Conservation (phyloP, 2,113 vertebrate species). For the Xyrauchen texanus region DNA sequence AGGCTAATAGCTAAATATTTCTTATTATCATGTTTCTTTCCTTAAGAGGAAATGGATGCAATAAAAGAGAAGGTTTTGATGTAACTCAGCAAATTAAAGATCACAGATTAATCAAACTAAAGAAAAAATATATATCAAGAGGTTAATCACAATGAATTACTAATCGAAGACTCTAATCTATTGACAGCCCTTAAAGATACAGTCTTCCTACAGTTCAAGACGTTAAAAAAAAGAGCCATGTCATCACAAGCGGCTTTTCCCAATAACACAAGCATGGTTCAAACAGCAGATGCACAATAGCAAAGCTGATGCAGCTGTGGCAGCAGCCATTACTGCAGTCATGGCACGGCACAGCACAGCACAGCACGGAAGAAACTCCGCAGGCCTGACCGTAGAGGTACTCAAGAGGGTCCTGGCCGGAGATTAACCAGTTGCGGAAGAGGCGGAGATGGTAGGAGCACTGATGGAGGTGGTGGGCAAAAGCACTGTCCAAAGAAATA, state of each 20-base stretch:
- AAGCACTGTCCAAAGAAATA: conserved; percentile 86
- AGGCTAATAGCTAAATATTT: too few relatives aligned
- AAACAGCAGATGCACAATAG: conserved; percentile 62
- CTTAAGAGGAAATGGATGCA: too few relatives aligned
- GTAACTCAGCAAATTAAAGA: too few relatives aligned
- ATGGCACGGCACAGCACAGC: conserved; percentile 36
- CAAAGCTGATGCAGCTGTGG: conserved; percentile 20
- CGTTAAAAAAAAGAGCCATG: neutral
- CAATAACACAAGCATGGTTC: conserved; percentile 63
- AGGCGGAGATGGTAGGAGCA: conserved; percentile 98
- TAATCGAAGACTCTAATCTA: neutral
- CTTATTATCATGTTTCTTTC: too few relatives aligned
- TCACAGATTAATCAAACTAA: too few relatives aligned
- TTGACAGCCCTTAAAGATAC: neutral
- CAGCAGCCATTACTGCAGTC: conserved; percentile 33
- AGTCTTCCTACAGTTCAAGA: neutral
- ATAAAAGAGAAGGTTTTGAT: too few relatives aligned
- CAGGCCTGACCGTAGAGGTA: conserved; percentile 88
- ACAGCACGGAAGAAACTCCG: conserved; percentile 27
- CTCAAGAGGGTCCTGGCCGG: conserved; percentile 94
- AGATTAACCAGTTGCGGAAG: conserved; percentile 98
- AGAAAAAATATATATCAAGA: neutral
- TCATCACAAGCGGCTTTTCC: conserved; percentile 64
- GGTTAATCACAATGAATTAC: neutral
- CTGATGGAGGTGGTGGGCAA: conserved; percentile 96